Evolutionary conservation across 2,113 vertebrate species (phyloP).

Genomic region (Dasyprocta punctata): DNA sequence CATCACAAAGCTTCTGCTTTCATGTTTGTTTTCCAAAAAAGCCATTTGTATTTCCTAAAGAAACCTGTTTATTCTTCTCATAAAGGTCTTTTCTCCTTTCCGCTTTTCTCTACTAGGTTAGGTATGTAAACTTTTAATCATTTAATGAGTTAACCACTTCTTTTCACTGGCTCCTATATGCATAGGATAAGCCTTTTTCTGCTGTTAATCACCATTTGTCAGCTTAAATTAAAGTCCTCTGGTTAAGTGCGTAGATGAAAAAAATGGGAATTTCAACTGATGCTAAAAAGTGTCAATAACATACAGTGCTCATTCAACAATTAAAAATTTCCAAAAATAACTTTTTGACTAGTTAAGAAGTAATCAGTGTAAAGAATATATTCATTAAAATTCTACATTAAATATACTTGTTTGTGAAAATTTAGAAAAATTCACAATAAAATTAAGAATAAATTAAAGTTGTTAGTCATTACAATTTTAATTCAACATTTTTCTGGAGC

Average conservation of each 20-base stretch:
- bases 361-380: not conserved
- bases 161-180: not conserved
- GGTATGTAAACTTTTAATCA: not conserved
- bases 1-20: not conserved
- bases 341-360: not conserved
- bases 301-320: not conserved
- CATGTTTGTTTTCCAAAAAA: not conserved
- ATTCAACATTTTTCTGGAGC: not conserved
- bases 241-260: too few relatives aligned
- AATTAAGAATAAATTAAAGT: not conserved
- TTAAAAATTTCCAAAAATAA: not conserved
- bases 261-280: not conserved
- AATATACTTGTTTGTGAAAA: not conserved
- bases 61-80: not conserved
- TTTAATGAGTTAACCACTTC: not conserved
- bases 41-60: not conserved
- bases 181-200: not conserved
- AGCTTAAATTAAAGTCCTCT: not conserved
- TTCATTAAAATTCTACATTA: not conserved
- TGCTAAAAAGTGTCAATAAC: not conserved
- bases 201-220: not conserved
- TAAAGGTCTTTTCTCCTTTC: not conserved
- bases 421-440: not conserved
- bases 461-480: not conserved
- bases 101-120: not conserved